Evolutionary conservation across 2,113 vertebrate species (phyloP).

Genomic region (Paradoxurus hermaphroditus): DNA sequence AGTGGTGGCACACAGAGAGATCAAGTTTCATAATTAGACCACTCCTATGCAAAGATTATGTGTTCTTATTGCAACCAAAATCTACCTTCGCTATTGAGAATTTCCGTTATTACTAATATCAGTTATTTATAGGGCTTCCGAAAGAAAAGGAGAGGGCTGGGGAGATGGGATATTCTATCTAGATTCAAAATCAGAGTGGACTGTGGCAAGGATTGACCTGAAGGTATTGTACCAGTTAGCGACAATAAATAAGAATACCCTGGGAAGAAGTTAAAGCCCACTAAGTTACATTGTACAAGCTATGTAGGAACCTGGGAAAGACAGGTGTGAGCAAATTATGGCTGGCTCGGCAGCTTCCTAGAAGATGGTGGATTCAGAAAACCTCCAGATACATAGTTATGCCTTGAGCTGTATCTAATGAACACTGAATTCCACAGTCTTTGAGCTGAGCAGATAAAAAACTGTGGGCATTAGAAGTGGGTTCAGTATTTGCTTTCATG

Average conservation of each 20-base stretch:
- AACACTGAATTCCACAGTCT: not conserved
- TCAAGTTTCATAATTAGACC: not conserved
- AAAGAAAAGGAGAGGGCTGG: not conserved
- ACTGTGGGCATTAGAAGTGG: not conserved
- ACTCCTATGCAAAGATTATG: not conserved
- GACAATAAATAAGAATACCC: constrained; percentile 1
- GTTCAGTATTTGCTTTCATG: not conserved
- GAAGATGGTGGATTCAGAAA: not conserved
- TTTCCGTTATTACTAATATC: not conserved
- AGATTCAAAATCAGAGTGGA: constrained; percentile 36
- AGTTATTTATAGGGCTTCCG: not conserved
- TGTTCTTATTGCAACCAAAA: not conserved
- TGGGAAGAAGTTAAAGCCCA: not conserved
- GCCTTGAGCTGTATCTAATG: not conserved
- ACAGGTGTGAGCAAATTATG: not conserved
- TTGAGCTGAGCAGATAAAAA: constrained; percentile 24
- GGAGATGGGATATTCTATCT: not conserved
- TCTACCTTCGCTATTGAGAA: not conserved
- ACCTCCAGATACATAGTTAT: not conserved
- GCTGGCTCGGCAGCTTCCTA: not conserved
- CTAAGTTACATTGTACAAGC: not conserved
- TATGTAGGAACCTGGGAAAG: not conserved
- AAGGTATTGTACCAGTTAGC: not conserved
- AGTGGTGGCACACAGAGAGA: not conserved
- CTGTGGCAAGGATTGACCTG: not conserved